Percentiles rank a stretch among this genome's conserved stretches.
phyloP scores from a whole-genome alignment of 2,113 vertebrate species.

The Hemiscyllium ocellatum region DNA sequence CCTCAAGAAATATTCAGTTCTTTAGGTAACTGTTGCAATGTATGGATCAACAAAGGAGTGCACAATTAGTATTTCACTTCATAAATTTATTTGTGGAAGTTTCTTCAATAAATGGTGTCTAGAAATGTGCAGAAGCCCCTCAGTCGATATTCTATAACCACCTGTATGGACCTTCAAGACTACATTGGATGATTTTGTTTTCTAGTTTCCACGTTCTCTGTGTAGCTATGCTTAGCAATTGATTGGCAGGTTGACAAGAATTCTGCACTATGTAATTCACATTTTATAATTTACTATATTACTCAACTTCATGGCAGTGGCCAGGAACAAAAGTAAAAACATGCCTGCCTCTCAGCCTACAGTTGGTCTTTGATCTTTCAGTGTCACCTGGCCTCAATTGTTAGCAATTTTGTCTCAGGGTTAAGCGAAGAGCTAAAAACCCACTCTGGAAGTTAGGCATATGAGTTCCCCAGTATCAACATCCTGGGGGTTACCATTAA shows the following conservation, averaged over 20 bases:
- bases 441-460: neutral
- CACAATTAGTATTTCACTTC: neutral
- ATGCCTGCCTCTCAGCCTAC: neutral
- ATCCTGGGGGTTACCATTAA: too few relatives aligned
- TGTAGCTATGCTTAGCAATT: neutral
- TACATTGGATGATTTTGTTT: neutral
- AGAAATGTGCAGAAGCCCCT: neutral
- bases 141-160: neutral
- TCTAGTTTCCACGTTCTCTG: neutral
- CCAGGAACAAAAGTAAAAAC: neutral
- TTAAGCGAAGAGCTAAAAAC: neutral
- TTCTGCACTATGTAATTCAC: neutral
- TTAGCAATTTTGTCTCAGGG: neutral
- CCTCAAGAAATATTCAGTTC: neutral
- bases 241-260: neutral
- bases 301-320: neutral
- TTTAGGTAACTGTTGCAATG: neutral
- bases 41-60: neutral
- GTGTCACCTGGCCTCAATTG: neutral
- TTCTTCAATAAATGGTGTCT: neutral
- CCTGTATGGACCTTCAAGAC: neutral
- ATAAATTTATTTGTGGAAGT: neutral
- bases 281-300: neutral
- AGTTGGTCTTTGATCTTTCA: neutral
- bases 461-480: too few relatives aligned